Evolutionary conservation across 2,888 invertebrate species (phyloP), one percentile per base, ranked within the genome.

Genomic region (Microchrysa polita): DNA sequence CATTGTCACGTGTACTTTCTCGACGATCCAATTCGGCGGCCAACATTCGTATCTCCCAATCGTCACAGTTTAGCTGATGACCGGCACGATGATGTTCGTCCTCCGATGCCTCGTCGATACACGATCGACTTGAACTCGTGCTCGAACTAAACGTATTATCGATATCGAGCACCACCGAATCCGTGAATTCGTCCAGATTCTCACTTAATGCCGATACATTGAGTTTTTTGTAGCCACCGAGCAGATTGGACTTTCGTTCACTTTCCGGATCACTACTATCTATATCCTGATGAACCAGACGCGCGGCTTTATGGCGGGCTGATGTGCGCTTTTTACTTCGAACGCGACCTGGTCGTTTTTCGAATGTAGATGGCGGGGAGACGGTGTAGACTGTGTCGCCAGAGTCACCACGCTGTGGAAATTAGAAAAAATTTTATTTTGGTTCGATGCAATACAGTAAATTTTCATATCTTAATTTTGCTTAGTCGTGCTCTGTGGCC

Each of bases 41-140:
- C 48, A 93, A 83, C 92, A 93, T 91, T 82, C 90, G 88, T 0
- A 93, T 90, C 82, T 93, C 93, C 93, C 93, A 93, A 80, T 92
- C 90, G 76, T 90, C 89, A 75, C 81, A 79, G 63, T 84, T 83
- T 5, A 82, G 80, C 40, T 27, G 76, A 63, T 20, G 77, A 55
- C 69, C 77, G 59, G 48, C 78, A 2, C 81, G 80, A 18, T 80
- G 55, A 20, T 74, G 74, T 1, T 74, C 77, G 20, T 79, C 78
- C 12, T 77, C 79, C 22, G 67, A 71, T 48, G 48, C 80, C 20
- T 80, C 81, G 22, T 79, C 80, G 5, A 81, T 77, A 73, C 82
- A 80, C 14, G 82, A 77, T 55, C 81, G 81, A 63, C 81, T 81
- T 4, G 84, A 82, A 7, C 81, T 81, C 9, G 82, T 81, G 44